Evolutionary conservation across 1,140 invertebrate species (phyloP).

Genomic region (Nixonia krombeini): DNA sequence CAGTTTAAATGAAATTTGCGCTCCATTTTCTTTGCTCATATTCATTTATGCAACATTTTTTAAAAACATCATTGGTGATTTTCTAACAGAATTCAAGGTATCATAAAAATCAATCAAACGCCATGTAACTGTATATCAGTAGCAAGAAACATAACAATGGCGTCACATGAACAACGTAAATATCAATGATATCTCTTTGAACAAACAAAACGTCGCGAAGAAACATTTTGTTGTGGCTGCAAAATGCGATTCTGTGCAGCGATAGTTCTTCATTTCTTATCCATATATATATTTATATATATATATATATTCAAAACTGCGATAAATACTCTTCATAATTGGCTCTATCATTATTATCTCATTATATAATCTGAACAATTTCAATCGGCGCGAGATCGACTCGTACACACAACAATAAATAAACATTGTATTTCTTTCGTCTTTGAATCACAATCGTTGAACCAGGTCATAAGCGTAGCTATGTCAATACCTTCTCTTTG

Average conservation of each 20-base stretch:
- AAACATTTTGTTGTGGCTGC: background rate
- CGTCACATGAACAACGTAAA: too few species aligned
- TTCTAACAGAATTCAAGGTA: too few species aligned
- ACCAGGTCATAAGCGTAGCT: constrained; percentile 40
- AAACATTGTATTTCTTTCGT: constrained; percentile 32
- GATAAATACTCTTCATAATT: constrained; percentile 37
- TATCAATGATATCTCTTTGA: constrained; percentile 3
- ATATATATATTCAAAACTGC: constrained; percentile 10
- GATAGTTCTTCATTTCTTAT: constrained; percentile 7
- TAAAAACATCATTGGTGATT: too few species aligned
- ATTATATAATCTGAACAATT: constrained; percentile 48
- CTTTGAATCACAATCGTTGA: constrained; percentile 40
- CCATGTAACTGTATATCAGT: too few species aligned
- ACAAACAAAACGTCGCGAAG: too few species aligned
- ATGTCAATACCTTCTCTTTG: constrained; percentile 17
- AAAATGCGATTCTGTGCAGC: too few species aligned
- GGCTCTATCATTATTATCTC: constrained; percentile 30
- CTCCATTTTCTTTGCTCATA: too few species aligned
- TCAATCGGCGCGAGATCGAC: constrained; percentile 47
- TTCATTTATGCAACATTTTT: too few species aligned
- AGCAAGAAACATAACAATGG: too few species aligned
- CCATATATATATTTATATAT: constrained; percentile 17
- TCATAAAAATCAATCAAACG: too few species aligned
- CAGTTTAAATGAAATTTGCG: too few species aligned
- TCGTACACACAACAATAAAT: constrained; percentile 40